These are phyloP conservation scores for Neotoma lepida DNA, from an alignment of 2,113 vertebrate genomes.

Conservation along the genomic window DNA sequence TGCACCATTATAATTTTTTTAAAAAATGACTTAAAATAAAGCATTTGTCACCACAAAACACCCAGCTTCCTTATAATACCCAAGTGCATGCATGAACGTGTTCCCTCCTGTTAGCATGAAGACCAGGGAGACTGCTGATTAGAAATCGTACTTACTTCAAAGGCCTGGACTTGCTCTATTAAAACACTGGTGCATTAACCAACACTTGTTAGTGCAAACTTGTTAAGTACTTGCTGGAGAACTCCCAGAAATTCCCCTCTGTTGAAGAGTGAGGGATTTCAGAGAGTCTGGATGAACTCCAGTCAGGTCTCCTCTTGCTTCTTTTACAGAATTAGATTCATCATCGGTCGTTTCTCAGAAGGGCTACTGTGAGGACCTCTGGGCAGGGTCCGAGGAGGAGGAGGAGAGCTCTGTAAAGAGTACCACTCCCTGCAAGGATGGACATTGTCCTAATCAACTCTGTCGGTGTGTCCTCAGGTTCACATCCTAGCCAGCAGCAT, in stretches of 20 bases:
- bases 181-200: background rate
- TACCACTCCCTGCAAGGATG: background rate
- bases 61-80: background rate
- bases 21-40: constrained; percentile 1
- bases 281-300: background rate
- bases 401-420: too few species aligned
- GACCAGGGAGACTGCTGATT: background rate
- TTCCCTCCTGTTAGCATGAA: background rate
- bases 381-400: background rate
- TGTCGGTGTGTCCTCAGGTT: background rate
- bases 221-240: background rate
- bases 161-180: constrained; percentile 6
- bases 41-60: background rate
- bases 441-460: background rate
- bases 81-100: background rate
- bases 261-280: background rate
- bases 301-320: background rate
- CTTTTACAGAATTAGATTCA: background rate
- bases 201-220: background rate
- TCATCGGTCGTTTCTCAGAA: background rate
- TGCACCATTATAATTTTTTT: constrained; percentile 7
- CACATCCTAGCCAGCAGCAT: background rate
- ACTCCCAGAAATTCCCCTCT: background rate
- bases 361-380: background rate
- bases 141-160: background rate